Base-by-base conservation (phyloP, 1,140 invertebrate species). In the Penaeus chinensis region DNA sequence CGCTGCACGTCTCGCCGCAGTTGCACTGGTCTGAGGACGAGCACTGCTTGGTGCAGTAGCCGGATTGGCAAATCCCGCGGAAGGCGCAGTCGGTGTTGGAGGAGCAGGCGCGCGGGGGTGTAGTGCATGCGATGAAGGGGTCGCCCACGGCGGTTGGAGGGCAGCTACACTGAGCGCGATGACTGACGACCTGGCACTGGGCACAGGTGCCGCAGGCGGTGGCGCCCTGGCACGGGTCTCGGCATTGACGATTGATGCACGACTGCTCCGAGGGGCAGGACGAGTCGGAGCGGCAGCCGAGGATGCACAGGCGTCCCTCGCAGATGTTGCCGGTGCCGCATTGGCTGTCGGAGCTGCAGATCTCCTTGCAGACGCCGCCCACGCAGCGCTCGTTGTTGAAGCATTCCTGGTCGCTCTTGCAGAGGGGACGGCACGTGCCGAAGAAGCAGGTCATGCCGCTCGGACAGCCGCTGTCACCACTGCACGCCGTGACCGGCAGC, bases 261-360 rank as follows among this genome's bases (percentile, higher is more conserved):
- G 96, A 95, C 91, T 96, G 94, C 82, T 95, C 92, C 85, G 92
- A 93, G 4, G 94, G 92, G 91, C 97, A 98, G 19, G 95, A 94
- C n/a, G 83, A 83, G 32, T 90, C 89, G 63, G 88, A 84, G 27
- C 89, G 85, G 76, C 90, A 91, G 42, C 90, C 90, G 65, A 85
- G 94, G 89, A 96, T 95, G 91, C 97, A 98, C 87, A 97, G 93
- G 89, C 97, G 94, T 90, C 96, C 96, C 91, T 96, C 95, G 91
- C 97, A 98, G 90, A 97, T 97, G 91, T 97, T 95, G 90, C 96
- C 95, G 0, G 94, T 91, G 61, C 94, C 94, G 91, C 97, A 98
- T 82, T 96, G 95, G 63, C 94, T 93, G 91, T 98, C 96, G 82
- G 95, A 96, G 91, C 96, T 97, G 91, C 96, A 98, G 27, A 97